A percentile compares a stretch with the other conserved stretches of the same genome.
Evolutionary conservation across 2,888 invertebrate species (phyloP).

Genomic region (Leucozona laternaria): DNA sequence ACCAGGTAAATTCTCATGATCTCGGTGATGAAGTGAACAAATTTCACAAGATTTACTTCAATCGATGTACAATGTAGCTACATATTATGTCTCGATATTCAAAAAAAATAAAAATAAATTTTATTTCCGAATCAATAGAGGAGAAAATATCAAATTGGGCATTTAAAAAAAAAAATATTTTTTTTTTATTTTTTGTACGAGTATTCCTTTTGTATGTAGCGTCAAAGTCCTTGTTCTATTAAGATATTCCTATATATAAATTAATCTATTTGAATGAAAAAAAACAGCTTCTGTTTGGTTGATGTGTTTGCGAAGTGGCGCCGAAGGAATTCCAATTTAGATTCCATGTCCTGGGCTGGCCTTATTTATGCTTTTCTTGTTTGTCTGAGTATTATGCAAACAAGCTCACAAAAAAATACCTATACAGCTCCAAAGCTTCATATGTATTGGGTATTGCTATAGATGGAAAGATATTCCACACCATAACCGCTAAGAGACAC

Average conservation of each 20-base stretch:
- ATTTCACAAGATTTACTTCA: background rate
- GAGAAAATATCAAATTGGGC: conserved; percentile 5
- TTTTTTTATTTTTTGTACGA: background rate
- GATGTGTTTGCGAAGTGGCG: conserved; percentile 65
- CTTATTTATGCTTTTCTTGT: conserved; percentile 66
- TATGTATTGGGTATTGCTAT: background rate
- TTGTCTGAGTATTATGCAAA: conserved; percentile 50
- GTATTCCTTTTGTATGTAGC: background rate
- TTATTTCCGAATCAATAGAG: background rate
- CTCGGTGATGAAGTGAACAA: conserved; percentile 6
- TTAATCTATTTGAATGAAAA: conserved; percentile 5
- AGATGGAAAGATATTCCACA: background rate
- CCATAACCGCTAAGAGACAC: conserved; percentile 31
- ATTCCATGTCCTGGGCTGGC: conserved; percentile 35
- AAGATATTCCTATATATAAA: conserved; percentile 8
- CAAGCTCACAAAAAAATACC: conserved; percentile 35
- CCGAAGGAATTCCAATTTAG: conserved; percentile 55
- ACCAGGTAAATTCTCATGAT: background rate
- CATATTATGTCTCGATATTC: background rate
- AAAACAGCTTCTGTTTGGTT: conserved; percentile 33
- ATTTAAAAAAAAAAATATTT: background rate
- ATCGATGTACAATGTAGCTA: too few species aligned
- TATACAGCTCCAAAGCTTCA: background rate
- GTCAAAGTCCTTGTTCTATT: conserved; percentile 17
- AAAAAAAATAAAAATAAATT: background rate